These are phyloP conservation scores for Gambelia wislizenii DNA, from an alignment of 2,797 vertebrate species.

Conservation along the genomic window DNA sequence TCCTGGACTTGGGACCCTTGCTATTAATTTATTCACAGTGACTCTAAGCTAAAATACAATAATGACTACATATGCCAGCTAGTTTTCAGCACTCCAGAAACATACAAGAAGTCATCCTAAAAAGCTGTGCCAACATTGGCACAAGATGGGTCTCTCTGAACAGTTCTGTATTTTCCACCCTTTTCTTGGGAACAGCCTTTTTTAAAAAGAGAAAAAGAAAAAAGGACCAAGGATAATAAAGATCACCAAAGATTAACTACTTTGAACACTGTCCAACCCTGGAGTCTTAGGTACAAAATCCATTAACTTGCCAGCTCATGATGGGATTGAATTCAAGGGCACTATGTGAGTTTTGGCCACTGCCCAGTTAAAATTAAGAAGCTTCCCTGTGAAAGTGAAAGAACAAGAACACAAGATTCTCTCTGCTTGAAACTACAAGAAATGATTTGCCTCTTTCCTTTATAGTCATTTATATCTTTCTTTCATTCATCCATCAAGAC, in stretches of 20 bases:
- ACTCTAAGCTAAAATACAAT: neutral
- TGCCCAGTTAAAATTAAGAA: neutral
- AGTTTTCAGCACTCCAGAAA: neutral
- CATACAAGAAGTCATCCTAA: neutral
- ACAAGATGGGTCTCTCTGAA: neutral
- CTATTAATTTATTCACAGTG: neutral
- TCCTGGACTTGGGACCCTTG: neutral
- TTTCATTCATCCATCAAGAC: neutral
- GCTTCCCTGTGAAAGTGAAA: neutral
- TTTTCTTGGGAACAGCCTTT: neutral
- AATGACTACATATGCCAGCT: neutral
- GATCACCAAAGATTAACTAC: neutral
- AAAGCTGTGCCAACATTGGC: neutral
- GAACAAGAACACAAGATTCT: conserved; percentile 51
- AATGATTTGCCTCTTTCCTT: neutral
- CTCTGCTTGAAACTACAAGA: neutral
- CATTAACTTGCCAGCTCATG: neutral
- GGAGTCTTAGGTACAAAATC: neutral
- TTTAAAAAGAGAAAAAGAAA: neutral
- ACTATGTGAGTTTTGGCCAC: neutral
- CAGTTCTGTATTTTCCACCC: neutral
- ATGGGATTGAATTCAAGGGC: neutral
- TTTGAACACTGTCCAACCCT: neutral
- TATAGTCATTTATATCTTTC: neutral
- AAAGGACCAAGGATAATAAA: neutral